phyloP scores from a whole-genome alignment of 1,140 invertebrate genomes.

The Brachionus asplanchnoidis region DNA sequence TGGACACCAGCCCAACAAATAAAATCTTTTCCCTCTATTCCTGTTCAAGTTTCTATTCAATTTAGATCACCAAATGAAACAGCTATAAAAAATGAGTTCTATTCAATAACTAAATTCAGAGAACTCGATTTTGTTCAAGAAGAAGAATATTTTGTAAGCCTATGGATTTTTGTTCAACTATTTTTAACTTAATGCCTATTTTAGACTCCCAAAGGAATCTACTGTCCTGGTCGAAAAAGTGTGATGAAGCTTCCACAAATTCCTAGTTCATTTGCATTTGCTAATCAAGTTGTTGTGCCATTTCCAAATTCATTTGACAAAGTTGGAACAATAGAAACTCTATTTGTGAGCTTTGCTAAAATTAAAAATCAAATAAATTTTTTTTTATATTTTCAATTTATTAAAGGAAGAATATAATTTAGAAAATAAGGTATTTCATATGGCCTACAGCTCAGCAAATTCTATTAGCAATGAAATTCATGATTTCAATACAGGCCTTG shows the following conservation, averaged over 20 bases:
- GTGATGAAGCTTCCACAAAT: not conserved
- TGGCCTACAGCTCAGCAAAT: not conserved
- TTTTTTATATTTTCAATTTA: not conserved
- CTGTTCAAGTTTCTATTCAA: not conserved
- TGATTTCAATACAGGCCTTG: conserved; percentile 16
- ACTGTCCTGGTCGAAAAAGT: conserved; percentile 19
- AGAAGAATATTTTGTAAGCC: conserved; percentile 23
- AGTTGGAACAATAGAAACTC: not conserved
- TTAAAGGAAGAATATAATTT: conserved; percentile 28
- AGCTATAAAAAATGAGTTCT: not conserved
- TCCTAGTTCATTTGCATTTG: not conserved
- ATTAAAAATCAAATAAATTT: not conserved
- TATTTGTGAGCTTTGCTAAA: not conserved
- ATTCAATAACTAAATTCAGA: not conserved
- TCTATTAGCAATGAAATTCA: conserved; percentile 20
- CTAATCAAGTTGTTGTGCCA: not conserved
- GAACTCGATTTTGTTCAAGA: not conserved
- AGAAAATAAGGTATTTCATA: conserved; percentile 11
- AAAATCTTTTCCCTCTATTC: not conserved
- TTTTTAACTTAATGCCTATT: not conserved
- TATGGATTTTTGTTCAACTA: not conserved
- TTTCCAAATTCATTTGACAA: not conserved
- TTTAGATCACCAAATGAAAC: not conserved
- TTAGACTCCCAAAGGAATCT: conserved; percentile 37
- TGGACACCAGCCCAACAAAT: not conserved